phyloP scores from a whole-genome alignment of 2,888 invertebrate species.

The Odontocolon sp. region DNA sequence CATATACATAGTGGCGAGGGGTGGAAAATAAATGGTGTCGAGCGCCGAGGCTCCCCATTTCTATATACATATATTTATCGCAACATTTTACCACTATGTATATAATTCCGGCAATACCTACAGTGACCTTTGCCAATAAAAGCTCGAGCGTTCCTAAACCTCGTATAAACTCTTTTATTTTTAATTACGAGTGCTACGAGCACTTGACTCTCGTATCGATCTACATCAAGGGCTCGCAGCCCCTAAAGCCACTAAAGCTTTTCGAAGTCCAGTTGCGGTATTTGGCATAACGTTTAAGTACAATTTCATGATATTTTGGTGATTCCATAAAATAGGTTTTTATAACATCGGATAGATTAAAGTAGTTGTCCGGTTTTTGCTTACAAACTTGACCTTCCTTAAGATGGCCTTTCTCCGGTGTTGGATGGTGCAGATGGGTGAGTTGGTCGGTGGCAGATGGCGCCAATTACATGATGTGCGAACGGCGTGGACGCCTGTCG shows the following conservation, averaged over 20 bases:
- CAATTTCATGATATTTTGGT: not conserved
- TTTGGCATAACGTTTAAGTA: not conserved
- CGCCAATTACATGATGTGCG: no score
- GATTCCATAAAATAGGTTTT: no score
- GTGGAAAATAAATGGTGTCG: constrained; percentile 39
- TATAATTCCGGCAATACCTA: not conserved
- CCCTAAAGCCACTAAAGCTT: not conserved
- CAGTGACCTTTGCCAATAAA: constrained; percentile 1
- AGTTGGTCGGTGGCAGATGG: no score
- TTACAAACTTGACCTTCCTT: no score
- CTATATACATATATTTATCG: not conserved
- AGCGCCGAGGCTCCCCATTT: constrained; percentile 20
- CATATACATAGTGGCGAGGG: not conserved
- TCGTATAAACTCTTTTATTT: not conserved
- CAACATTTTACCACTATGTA: not conserved
- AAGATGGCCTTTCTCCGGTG: no score
- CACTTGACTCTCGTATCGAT: not conserved
- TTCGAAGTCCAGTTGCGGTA: not conserved
- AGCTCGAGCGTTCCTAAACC: not conserved
- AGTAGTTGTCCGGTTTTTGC: no score
- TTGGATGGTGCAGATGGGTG: no score
- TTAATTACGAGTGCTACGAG: not conserved
- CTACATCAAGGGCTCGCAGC: not conserved
- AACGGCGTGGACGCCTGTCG: no score
- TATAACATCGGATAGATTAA: no score